A percentile compares a stretch with the other conserved stretches of the same genome.
These are phyloP conservation scores for Brachionichthys hirsutus DNA, from an alignment of 2,113 vertebrate species.

Conservation along the genomic window DNA sequence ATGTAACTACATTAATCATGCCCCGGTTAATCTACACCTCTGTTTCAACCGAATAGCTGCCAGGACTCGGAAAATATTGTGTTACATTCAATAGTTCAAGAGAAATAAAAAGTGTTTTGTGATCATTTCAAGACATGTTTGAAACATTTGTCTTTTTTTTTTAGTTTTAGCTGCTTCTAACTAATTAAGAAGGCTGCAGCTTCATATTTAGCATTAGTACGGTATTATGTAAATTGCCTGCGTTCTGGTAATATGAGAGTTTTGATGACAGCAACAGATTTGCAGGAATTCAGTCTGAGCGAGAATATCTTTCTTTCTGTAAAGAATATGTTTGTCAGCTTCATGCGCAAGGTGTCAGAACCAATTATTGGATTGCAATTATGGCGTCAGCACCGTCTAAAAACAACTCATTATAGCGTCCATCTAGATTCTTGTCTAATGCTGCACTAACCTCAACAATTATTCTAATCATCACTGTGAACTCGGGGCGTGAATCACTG, in stretches of 20 bases:
- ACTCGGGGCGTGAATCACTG: constrained; percentile 61
- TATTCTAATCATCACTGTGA: constrained; percentile 51
- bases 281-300: neutral
- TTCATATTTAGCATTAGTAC: no score
- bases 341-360: constrained; percentile 10
- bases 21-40: no score
- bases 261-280: neutral
- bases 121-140: no score
- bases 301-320: neutral
- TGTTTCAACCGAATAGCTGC: no score
- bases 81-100: no score
- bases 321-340: neutral
- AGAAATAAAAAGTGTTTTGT: no score
- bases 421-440: constrained; percentile 36
- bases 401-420: constrained; percentile 22
- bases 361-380: constrained; percentile 13
- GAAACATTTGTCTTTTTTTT: no score
- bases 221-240: no score
- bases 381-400: constrained; percentile 6
- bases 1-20: constrained; percentile 13
- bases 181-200: no score
- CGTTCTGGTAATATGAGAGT: no score
- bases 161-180: no score
- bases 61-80: no score
- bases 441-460: constrained; percentile 33